Conservation (phyloP, 92 coral and sea anemone genomes). For the Palythoa grandis region DNA sequence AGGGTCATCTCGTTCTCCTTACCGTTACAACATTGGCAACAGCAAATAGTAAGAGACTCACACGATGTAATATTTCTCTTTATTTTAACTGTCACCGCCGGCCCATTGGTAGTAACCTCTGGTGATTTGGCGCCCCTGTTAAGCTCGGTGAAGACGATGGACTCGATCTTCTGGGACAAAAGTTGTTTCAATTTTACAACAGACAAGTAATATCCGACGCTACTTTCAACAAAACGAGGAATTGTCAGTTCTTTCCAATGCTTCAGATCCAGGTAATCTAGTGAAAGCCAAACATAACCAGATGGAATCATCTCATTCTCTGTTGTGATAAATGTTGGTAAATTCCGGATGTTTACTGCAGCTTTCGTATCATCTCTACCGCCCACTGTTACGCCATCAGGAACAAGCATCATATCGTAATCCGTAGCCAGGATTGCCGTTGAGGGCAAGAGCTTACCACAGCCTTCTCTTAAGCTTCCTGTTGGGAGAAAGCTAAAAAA, state of each 20-base stretch:
- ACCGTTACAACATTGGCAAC: background rate
- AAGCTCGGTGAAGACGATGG: background rate
- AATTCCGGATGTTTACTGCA: background rate
- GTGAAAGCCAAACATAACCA: constrained; percentile 43
- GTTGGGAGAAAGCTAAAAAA: too few relatives aligned
- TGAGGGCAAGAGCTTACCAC: background rate
- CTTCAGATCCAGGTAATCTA: background rate
- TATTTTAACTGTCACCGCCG: constrained; percentile 34
- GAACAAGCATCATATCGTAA: background rate
- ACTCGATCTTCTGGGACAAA: background rate
- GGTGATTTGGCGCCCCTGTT: background rate
- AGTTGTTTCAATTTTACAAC: background rate
- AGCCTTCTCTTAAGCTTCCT: too few relatives aligned
- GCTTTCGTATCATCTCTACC: background rate
- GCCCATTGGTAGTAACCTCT: constrained; percentile 13
- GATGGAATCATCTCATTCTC: constrained; percentile 1
- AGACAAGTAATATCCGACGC: too few relatives aligned
- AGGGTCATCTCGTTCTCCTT: constrained; percentile 10
- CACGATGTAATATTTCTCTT: background rate
- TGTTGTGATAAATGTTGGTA: constrained; percentile 8
- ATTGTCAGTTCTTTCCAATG: constrained; percentile 16
- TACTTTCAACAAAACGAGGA: constrained; percentile 3
- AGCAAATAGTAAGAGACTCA: background rate
- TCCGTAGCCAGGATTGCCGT: constrained; percentile 28
- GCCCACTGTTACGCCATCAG: constrained; percentile 35